Base-by-base conservation (phyloP, 2,888 invertebrate species). In the Tipula lateralis region DNA sequence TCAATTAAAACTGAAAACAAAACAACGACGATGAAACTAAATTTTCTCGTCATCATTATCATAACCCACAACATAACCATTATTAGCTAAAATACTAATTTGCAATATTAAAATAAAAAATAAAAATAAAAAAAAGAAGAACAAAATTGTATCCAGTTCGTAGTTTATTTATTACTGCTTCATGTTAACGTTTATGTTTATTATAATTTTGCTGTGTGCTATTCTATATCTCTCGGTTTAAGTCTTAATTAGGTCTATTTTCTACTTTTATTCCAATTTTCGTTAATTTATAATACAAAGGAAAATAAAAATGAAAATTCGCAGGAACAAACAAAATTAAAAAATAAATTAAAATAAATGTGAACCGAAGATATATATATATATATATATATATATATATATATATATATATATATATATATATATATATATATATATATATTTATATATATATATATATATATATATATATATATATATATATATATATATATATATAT, bases 281-380 rank as follows among this genome's bases (percentile, higher is more conserved):
- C 24, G 66, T 24, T 66, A 66, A 66, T 66, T 66, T 66, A 66
- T 66, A n/a, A 5, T 39, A 24, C 24, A 24, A 24, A 66, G 9
- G 66, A 19, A 66, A 44, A 44, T 44, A 44, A 44, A 44, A 66
- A 66, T 66, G n/a, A 66, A 66, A 66, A 66, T 66, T 66, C 66
- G 66, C 66, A 66, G 66, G 66, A 66, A 66, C 66, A 66, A 66
- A 66, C 66, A 66, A 66, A 66, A 66, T 66, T 66, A 66, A 66
- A 66, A 66, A 66, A 66, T 66, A 66, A 66, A 66, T 66, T 66
- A 66, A 66, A 24, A 66, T 66, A 24, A 66, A 66, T 66, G 66
- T 19, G 24, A 66, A 12, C 66, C 66, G 24, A 66, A 66, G 66
- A 66, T n/a, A 66, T 66, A 66, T 9, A 66, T 12, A 36, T 9